phyloP scores from a whole-genome alignment of 2,113 vertebrate species.

The Neogale vison region DNA sequence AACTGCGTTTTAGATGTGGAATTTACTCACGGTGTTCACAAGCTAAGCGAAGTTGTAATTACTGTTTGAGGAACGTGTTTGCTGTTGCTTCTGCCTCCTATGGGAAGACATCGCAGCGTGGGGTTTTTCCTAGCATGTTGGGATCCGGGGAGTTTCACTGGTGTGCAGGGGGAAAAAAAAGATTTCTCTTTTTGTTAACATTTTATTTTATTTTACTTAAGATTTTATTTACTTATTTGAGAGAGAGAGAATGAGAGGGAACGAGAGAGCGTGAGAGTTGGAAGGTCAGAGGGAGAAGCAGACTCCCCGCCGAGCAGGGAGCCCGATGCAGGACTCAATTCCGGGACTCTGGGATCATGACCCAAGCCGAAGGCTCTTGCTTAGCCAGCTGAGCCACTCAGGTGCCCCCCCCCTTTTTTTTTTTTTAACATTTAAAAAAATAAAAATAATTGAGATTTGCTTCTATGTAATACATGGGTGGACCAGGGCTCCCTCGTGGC shows the following conservation, averaged over 20 bases:
- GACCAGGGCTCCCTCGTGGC: not conserved
- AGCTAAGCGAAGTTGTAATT: not conserved
- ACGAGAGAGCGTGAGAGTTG: too few species aligned
- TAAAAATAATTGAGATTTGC: not conserved
- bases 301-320: too few species aligned
- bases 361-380: too few species aligned
- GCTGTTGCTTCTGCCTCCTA: not conserved
- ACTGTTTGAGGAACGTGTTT: not conserved
- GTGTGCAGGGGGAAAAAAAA: not conserved
- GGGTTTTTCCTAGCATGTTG: not conserved
- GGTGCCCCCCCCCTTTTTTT: too few species aligned
- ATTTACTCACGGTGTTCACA: not conserved
- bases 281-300: too few species aligned
- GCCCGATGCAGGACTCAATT: too few species aligned
- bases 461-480: not conserved
- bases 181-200: not conserved
- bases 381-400: too few species aligned
- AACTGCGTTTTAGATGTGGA: slow-evolving; percentile 2
- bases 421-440: not conserved
- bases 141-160: not conserved
- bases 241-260: too few species aligned
- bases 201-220: too few species aligned
- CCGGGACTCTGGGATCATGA: too few species aligned
- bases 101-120: not conserved
- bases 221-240: too few species aligned